phyloP scores from a whole-genome alignment of 2,797 vertebrate species.

The Ctenopoma kingsleyae region DNA sequence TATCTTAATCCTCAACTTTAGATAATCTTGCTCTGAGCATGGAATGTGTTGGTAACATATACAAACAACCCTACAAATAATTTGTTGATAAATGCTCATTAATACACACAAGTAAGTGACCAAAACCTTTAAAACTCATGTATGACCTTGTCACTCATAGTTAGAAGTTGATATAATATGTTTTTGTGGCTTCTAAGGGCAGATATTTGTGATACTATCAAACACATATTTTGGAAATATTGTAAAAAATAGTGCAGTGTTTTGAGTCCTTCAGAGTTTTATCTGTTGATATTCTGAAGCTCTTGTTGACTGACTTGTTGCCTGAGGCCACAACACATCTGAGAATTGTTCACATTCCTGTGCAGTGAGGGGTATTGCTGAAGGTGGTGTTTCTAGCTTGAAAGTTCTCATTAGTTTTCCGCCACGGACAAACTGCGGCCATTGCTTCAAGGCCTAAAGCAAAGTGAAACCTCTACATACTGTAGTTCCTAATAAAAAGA shows the following conservation, averaged over 20 bases:
- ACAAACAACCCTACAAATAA: no score
- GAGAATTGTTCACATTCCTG: slow-evolving; percentile 30
- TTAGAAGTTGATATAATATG: not conserved
- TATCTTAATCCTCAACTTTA: no score
- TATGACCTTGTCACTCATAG: not conserved
- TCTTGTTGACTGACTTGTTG: slow-evolving; percentile 15
- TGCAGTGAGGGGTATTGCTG: slow-evolving; percentile 6
- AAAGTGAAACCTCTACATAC: not conserved
- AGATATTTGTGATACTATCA: no score
- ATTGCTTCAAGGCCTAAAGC: not conserved
- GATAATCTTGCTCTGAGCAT: no score
- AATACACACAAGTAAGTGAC: not conserved
- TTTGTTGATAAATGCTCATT: not conserved
- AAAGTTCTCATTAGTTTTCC: slow-evolving; percentile 13
- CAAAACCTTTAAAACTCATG: not conserved
- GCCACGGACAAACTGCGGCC: not conserved
- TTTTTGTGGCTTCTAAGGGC: no score
- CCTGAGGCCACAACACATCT: slow-evolving; percentile 2
- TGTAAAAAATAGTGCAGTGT: no score
- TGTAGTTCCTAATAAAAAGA: not conserved
- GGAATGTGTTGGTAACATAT: no score
- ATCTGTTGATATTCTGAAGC: slow-evolving; percentile 1
- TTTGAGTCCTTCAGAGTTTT: not conserved
- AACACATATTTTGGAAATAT: no score
- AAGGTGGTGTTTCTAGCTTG: not conserved